Evolutionary conservation across 2,888 invertebrate genomes (phyloP), one percentile per base, ranked within the genome.

Genomic region (Diadegma fenestrale): DNA sequence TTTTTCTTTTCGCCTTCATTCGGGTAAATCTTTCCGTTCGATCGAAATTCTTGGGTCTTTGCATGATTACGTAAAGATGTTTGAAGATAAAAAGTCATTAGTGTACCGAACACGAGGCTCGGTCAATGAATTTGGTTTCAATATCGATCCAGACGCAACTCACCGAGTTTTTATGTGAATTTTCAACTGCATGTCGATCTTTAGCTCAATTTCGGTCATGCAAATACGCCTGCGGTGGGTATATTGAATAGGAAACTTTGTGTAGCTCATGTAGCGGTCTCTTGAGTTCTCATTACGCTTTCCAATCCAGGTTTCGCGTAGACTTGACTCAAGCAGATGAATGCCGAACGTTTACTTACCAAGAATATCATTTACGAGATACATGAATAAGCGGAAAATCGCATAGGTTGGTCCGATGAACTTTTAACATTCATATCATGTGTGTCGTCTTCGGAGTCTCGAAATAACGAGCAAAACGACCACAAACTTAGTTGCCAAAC

Each of bases 61-160:
- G 26, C 45, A 19, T 69, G 2, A 14, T 30, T 69, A 30, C 10
- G n/a, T 17, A 7, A n/a, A 30, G 45, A 8, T 69, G 17, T 43
- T 43, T 41, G 33, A 5, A 5, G 41, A 19, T 68, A 22, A 12
- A 22, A 41, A 6, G 68, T 17, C n/a, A 17, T 26, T 30, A 4
- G 26, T 45, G 30, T 69, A 10, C 14, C 71, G 69, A 75, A 75
- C 69, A 43, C 79, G 43, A 71, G 79, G 73, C 73, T 71, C 69
- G 54, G 75, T 80, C 69, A 71, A 45, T 69, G 75, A 76, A 73
- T 69, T 72, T 43, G 5, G 17, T 45, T 54, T 17, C 26, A 7
- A 8, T 33, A 8, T n/a, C 17, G 19, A 22, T 19, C 8, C 5
- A 19, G 51, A 33, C 19, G 30, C 19, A n/a, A 54, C 37, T 61